Percentiles rank a stretch among this genome's conserved stretches.
Evolutionary conservation across 23 tunicate species (phyloP).

Genomic region (Styela plicata): DNA sequence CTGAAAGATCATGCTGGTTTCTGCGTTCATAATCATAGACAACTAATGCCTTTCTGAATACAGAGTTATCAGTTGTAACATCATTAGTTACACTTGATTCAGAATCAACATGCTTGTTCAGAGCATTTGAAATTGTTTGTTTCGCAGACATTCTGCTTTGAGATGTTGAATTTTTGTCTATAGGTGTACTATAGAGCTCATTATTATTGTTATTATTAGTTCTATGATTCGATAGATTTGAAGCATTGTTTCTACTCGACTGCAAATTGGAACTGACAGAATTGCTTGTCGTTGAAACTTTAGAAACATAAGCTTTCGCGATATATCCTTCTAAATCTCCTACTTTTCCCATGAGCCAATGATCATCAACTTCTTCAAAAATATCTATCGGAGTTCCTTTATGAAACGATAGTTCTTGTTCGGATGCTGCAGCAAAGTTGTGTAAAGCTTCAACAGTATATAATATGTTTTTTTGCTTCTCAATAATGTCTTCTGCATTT

Average conservation of each 20-base stretch:
- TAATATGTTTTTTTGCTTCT: neutral
- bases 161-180: neutral
- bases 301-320: slow-evolving; percentile 44
- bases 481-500: neutral
- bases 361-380: slow-evolving; percentile 38
- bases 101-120: slow-evolving; percentile 4
- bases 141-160: neutral
- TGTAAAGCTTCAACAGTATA: slow-evolving; percentile 39
- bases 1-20: slow-evolving; percentile 62
- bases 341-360: slow-evolving; percentile 65
- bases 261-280: neutral
- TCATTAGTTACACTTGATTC: neutral
- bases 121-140: neutral
- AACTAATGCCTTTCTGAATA: neutral
- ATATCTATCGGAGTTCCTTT: slow-evolving; percentile 38
- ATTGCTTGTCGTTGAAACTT: neutral
- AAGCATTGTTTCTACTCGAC: neutral
- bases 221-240: neutral
- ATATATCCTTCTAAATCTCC: slow-evolving; percentile 24
- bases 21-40: slow-evolving; percentile 19
- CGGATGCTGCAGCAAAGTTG: slow-evolving; percentile 29
- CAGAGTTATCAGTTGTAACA: neutral
- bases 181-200: neutral
- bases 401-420: slow-evolving; percentile 49
- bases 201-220: neutral